Conservation (phyloP, 64 coral and sea anemone species). For the Montipora cactus region DNA sequence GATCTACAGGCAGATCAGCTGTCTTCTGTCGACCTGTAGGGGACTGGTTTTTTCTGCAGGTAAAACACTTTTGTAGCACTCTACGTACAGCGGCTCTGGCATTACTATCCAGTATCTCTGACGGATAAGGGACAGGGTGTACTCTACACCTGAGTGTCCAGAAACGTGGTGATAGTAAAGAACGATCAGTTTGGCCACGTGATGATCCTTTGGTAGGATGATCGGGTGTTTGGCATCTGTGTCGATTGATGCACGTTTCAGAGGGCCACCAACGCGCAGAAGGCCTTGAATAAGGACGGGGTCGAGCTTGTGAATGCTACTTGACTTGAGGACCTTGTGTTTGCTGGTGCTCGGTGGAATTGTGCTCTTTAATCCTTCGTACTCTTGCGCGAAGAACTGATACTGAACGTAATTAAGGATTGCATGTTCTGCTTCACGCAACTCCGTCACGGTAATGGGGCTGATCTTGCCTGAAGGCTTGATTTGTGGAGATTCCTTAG, state of each 20-base stretch:
- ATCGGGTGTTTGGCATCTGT: constrained; percentile 40
- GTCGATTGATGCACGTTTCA: constrained; percentile 46
- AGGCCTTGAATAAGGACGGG: constrained; percentile 27
- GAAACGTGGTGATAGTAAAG: constrained; percentile 34
- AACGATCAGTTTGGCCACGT: constrained; percentile 38
- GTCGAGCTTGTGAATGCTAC: constrained; percentile 34
- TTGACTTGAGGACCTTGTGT: not conserved
- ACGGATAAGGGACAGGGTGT: not conserved
- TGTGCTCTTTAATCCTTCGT: not conserved
- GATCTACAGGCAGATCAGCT: not conserved
- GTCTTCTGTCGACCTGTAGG: not conserved
- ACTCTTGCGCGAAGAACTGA: constrained; percentile 2
- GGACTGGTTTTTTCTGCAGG: no score
- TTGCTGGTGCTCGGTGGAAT: not conserved
- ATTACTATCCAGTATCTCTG: constrained; percentile 41
- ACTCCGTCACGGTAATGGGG: not conserved
- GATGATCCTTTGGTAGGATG: constrained; percentile 52
- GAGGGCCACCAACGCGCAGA: constrained; percentile 21
- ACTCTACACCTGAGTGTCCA: not conserved
- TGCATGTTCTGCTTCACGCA: constrained; percentile 16
- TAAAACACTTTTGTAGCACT: not conserved
- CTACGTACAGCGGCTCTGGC: constrained; percentile 1
- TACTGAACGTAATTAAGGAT: constrained; percentile 28
- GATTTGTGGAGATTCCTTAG: not conserved
- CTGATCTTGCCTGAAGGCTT: not conserved